phyloP scores from a whole-genome alignment of 1,140 invertebrate genomes.

The Proctacanthus coquilletti region DNA sequence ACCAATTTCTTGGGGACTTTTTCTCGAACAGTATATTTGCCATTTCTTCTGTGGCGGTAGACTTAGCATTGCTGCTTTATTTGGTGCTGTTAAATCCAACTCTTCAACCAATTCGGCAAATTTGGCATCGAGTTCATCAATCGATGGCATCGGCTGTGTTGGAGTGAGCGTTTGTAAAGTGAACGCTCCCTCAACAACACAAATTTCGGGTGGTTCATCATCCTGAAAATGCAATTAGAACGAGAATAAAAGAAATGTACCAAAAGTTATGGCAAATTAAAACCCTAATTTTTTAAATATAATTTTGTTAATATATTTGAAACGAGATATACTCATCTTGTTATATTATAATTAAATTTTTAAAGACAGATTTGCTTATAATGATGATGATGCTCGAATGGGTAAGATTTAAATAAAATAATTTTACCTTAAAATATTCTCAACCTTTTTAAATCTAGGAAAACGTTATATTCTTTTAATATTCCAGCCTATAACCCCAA shows the following conservation, averaged over 20 bases:
- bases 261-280: background rate
- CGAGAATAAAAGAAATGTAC: background rate
- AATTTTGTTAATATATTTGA: too few relatives aligned
- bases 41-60: slow-evolving; percentile 90
- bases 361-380: too few relatives aligned
- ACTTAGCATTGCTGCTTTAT: slow-evolving; percentile 82
- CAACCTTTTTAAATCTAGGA: too few relatives aligned
- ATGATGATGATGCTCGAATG: too few relatives aligned
- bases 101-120: slow-evolving; percentile 92
- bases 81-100: slow-evolving; percentile 79
- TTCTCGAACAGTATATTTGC: slow-evolving; percentile 91
- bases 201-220: slow-evolving; percentile 82
- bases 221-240: slow-evolving; percentile 36
- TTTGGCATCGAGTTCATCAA: slow-evolving; percentile 81
- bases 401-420: too few relatives aligned
- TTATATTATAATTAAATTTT: too few relatives aligned
- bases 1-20: slow-evolving; percentile 42
- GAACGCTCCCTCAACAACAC: slow-evolving; percentile 72
- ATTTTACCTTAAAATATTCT: too few relatives aligned
- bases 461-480: too few relatives aligned
- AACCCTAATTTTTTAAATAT: background rate
- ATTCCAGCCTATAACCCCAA: too few relatives aligned
- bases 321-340: too few relatives aligned
- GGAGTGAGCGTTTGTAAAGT: slow-evolving; percentile 72
- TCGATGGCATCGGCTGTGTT: slow-evolving; percentile 79